Conservation (phyloP, 2,888 invertebrate species). For the Scaeva pyrastri region DNA sequence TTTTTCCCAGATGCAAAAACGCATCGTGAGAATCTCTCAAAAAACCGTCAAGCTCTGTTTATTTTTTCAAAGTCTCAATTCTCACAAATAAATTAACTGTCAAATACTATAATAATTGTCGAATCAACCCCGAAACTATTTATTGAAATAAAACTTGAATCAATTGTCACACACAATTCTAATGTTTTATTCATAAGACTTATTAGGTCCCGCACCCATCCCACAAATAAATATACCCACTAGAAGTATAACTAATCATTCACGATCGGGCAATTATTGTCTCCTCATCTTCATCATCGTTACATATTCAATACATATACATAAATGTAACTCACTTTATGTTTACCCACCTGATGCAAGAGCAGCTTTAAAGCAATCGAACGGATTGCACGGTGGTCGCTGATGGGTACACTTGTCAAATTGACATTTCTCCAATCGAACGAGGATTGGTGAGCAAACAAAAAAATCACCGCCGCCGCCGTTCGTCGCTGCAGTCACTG, state of each 20-base stretch:
- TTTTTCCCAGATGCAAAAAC: too few relatives aligned
- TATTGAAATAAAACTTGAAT: constrained; percentile 34
- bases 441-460: constrained; percentile 22
- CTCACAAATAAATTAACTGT: constrained; percentile 23
- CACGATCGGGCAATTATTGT: constrained; percentile 5
- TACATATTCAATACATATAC: constrained; percentile 34
- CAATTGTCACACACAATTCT: constrained; percentile 53
- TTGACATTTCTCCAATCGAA: constrained; percentile 57
- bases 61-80: constrained; percentile 6
- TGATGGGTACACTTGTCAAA: constrained; percentile 62
- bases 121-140: constrained; percentile 58
- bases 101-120: too few relatives aligned
- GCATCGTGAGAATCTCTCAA: constrained; percentile 37
- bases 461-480: not conserved
- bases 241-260: constrained; percentile 37
- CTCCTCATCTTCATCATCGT: not conserved
- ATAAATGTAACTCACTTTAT: constrained; percentile 49
- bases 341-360: constrained; percentile 54
- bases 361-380: constrained; percentile 4
- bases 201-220: constrained; percentile 53
- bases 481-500: not conserved
- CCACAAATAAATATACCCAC: not conserved
- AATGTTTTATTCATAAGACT: constrained; percentile 68
- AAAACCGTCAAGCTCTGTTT: not conserved
- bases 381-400: constrained; percentile 57